These are phyloP conservation scores for Tipula lateralis DNA, from an alignment of 2,888 invertebrate genomes.

Conservation along the genomic window DNA sequence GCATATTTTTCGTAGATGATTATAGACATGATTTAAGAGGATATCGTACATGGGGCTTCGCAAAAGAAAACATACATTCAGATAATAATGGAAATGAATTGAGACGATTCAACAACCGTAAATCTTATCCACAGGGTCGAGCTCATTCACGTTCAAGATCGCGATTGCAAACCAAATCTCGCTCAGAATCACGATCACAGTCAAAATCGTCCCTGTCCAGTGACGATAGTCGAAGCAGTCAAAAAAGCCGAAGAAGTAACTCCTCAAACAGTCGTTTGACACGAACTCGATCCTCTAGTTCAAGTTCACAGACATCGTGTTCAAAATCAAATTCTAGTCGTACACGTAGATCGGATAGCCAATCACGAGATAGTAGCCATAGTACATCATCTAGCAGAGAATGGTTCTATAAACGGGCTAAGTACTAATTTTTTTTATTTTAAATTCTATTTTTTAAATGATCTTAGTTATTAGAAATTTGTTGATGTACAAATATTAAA, in stretches of 20 bases:
- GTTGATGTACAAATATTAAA: neutral
- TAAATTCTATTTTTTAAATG: neutral
- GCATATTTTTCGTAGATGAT: neutral
- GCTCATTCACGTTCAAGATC: constrained; percentile 36
- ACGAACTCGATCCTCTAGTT: neutral
- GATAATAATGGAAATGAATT: neutral
- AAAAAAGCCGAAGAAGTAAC: neutral
- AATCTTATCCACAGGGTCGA: neutral
- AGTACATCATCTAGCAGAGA: constrained; percentile 1
- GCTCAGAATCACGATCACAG: constrained; percentile 36
- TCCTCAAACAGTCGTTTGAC: neutral
- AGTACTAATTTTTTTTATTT: neutral
- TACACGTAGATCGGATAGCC: neutral
- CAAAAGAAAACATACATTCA: neutral
- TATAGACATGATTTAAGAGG: constrained; percentile 3
- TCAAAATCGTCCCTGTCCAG: neutral
- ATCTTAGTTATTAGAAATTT: neutral
- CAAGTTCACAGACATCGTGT: neutral
- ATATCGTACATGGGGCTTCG: neutral
- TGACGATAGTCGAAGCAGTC: neutral
- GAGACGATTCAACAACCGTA: neutral
- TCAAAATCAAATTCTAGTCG: neutral
- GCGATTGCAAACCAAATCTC: constrained; percentile 34
- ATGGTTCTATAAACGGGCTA: neutral
- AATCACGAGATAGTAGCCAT: neutral